A percentile compares a stretch with the other conserved stretches of the same genome.
Evolutionary conservation across 2,888 invertebrate genomes (phyloP).

Genomic region (Odontomyia ornata): DNA sequence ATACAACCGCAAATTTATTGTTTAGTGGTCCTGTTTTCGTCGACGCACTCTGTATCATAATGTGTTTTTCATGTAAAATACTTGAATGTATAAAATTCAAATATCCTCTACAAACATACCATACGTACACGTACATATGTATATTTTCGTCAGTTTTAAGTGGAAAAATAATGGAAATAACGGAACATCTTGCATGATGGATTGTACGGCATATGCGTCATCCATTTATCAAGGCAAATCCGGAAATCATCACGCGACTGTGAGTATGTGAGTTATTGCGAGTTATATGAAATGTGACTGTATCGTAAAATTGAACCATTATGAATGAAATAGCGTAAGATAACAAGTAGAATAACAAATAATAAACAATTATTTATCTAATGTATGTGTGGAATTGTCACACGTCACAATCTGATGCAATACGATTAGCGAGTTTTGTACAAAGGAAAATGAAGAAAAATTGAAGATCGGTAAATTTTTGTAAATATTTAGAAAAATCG

Average conservation of each 20-base stretch:
- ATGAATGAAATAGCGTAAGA: conserved; percentile 10
- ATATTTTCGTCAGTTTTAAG: conserved; percentile 22
- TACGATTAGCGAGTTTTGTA: conserved; percentile 6
- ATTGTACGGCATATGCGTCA: not conserved
- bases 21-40: too few species aligned
- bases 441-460: not conserved
- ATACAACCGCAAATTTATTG: too few species aligned
- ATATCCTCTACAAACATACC: not conserved
- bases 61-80: conserved; percentile 14
- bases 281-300: conserved; percentile 23
- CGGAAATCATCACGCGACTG: conserved; percentile 38
- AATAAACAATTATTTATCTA: not conserved
- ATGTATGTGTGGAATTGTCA: not conserved
- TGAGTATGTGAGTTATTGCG: conserved; percentile 37
- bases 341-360: not conserved
- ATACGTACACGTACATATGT: not conserved
- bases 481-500: conserved; percentile 23
- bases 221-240: conserved; percentile 32
- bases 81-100: conserved; percentile 12
- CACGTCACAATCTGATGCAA: not conserved
- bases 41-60: not conserved
- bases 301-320: not conserved
- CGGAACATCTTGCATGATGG: conserved; percentile 12
- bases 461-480: not conserved
- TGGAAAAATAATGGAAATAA: conserved; percentile 36